Evolutionary conservation across 2,113 vertebrate species (phyloP).

Genomic region (Crotophaga sulcirostris): DNA sequence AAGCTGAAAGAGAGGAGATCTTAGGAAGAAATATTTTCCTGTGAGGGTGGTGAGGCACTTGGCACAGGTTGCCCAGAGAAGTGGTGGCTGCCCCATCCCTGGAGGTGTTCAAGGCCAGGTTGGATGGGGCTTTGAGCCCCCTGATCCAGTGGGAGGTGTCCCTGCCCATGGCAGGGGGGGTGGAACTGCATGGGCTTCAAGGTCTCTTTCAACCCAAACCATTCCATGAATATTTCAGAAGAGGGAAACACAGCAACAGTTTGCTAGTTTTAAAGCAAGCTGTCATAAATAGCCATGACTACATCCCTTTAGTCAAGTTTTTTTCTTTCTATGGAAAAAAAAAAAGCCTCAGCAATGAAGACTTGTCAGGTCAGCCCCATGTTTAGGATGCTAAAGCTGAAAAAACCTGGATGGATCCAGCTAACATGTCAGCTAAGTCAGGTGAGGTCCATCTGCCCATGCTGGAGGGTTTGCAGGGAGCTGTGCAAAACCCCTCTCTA

Average conservation of each 20-base stretch:
- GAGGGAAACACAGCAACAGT: background rate
- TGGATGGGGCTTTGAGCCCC: no score
- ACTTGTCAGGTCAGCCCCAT: background rate
- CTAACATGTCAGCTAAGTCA: background rate
- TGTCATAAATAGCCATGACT: accelerated
- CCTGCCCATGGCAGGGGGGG: no score
- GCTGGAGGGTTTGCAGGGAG: background rate
- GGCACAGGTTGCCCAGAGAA: no score
- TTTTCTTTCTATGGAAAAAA: background rate
- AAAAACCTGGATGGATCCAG: background rate
- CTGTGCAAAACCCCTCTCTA: background rate
- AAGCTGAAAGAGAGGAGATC: no score
- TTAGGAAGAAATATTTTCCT: no score
- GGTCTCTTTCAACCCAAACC: no score
- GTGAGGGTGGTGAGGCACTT: no score
- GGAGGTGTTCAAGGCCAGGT: no score
- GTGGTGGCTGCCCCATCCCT: no score
- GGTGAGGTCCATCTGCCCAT: background rate
- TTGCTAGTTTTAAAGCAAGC: background rate
- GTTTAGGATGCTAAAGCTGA: background rate
- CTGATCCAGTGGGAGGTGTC: no score
- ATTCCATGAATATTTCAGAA: background rate
- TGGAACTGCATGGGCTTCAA: no score
- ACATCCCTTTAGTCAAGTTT: background rate
- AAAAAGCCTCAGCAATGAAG: background rate